A percentile compares a stretch with the other conserved stretches of the same genome.
phyloP scores from a whole-genome alignment of 2,888 invertebrate genomes.

The Heliconius ismenius region DNA sequence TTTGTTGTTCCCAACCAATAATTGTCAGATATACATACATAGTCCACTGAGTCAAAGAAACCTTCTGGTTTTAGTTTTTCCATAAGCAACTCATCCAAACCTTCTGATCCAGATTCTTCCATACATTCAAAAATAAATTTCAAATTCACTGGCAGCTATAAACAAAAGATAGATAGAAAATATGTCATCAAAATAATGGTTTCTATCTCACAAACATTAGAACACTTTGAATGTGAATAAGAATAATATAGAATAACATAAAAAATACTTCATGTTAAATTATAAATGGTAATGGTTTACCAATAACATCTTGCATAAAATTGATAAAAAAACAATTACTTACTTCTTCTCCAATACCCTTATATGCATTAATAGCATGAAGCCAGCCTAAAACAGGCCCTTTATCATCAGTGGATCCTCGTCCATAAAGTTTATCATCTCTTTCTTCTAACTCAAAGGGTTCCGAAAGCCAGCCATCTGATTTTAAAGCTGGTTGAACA shows the following conservation, averaged over 20 bases:
- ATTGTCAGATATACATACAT: constrained; percentile 98
- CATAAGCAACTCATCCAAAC: constrained; percentile 92
- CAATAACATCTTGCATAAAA: not conserved
- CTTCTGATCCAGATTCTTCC: constrained; percentile 98
- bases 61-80: constrained; percentile 81
- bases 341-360: constrained; percentile 85
- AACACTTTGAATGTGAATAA: too few relatives aligned
- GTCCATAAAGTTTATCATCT: constrained; percentile 93
- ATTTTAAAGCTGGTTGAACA: constrained; percentile 96
- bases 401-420: constrained; percentile 97
- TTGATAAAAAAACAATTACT: constrained; percentile 3
- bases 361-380: constrained; percentile 94
- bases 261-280: not conserved
- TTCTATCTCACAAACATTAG: too few relatives aligned
- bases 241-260: not conserved
- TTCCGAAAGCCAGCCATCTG: constrained; percentile 97
- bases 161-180: constrained; percentile 12
- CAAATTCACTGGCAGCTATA: constrained; percentile 86
- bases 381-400: constrained; percentile 97
- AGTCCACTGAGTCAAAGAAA: constrained; percentile 93
- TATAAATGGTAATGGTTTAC: not conserved
- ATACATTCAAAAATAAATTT: constrained; percentile 98
- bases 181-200: too few relatives aligned
- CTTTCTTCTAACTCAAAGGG: constrained; percentile 95
- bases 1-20: constrained; percentile 99